Evolutionary conservation across 2,888 invertebrate species (phyloP), one percentile per base, ranked within the genome.

Genomic region (Ptychoptera contaminata): DNA sequence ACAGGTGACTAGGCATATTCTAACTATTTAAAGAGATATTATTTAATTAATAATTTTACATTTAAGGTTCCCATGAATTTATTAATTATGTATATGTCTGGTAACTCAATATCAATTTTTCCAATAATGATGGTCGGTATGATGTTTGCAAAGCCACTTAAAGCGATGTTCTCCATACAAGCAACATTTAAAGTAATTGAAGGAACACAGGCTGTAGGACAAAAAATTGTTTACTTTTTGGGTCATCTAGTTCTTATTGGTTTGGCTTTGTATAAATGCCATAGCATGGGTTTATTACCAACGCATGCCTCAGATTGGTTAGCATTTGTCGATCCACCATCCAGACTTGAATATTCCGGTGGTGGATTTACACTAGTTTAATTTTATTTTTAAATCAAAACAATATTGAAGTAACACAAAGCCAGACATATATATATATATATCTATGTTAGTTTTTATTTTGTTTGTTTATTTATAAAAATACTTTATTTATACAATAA

Each of bases 91-190:
- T 99, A 97, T 67, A 99, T 99, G 98, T 93, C 97, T 44, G 97
- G 97, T 14, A 96, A 92, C 64, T 93, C 96, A 0, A 96, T 98
- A 56, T 97, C 96, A 1, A 97, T 99, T 56, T 97, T 99, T 58
- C 98, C 98, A 0, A 98, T 99, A 40, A 98, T 99, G 98, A 99
- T 99, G 98, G 94, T 99, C 8, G 96, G 94, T 37, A 98, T 99
- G 98, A 75, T 98, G 68, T 82, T 97, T 55, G 84, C 97, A 56
- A 73, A 96, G 49, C 97, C 97, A 2, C 78, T 97, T 23, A 96
- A 97, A 68, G 94, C 97, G 2, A 72, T 98, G 46, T 88, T 97
- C 62, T 73, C 90, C 1, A 84, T 92, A 34, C 82, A 82, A 58
- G 79, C 81, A 50, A 84, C 93, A 30, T 94, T 94, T 58, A 92